A percentile compares a stretch with the other conserved stretches of the same genome.
Conservation (phyloP, 2,113 vertebrate genomes). For the Podilymbus podiceps region DNA sequence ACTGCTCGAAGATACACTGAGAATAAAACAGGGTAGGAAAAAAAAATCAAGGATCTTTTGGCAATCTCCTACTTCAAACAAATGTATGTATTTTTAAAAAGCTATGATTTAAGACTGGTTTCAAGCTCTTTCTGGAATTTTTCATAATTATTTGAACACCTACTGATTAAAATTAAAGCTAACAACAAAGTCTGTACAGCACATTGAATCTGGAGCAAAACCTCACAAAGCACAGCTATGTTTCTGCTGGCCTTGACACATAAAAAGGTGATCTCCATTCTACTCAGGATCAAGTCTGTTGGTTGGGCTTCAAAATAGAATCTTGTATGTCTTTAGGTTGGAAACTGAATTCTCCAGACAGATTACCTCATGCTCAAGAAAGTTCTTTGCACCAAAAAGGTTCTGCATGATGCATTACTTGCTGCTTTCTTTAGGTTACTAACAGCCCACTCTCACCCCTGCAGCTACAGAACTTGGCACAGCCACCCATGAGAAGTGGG, state of each 20-base stretch:
- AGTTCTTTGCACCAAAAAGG: neutral
- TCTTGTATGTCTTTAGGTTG: neutral
- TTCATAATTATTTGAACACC: neutral
- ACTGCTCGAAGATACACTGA: neutral
- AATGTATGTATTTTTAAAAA: neutral
- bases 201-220: neutral
- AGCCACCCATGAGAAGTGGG: neutral
- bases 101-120: neutral
- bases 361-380: constrained; percentile 9
- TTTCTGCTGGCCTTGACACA: neutral
- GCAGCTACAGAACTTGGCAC: neutral
- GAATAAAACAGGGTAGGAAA: neutral
- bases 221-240: neutral
- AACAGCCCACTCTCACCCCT: neutral
- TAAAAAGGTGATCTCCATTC: neutral
- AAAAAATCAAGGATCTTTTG: neutral
- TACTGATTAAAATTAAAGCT: neutral
- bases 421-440: neutral
- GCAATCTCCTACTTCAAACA: neutral
- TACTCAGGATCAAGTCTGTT: neutral
- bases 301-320: neutral
- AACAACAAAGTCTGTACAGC: neutral
- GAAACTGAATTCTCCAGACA: constrained; percentile 1
- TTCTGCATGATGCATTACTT: neutral
- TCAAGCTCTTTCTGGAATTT: neutral